These are phyloP conservation scores for Hippocampus abdominalis DNA, from an alignment of 2,113 vertebrate species.

Conservation along the genomic window DNA sequence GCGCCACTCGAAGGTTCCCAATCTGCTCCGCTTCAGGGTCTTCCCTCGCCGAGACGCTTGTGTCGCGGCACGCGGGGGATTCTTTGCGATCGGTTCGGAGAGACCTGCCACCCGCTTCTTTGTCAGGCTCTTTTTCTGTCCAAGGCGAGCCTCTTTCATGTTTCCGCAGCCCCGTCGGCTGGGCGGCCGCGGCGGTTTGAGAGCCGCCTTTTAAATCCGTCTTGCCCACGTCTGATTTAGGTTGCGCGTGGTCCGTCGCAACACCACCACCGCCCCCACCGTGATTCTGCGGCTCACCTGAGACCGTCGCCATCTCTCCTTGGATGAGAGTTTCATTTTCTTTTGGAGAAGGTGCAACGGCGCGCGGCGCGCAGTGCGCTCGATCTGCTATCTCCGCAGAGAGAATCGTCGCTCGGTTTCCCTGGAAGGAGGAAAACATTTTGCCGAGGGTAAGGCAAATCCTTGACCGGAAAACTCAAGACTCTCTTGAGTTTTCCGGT, in stretches of 20 bases:
- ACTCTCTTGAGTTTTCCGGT: too few species aligned
- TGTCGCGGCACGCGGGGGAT: neutral
- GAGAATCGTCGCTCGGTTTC: conserved; percentile 17
- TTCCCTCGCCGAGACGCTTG: conserved; percentile 13
- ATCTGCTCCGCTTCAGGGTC: conserved; percentile 5
- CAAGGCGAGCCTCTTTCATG: conserved; percentile 9
- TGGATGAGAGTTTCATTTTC: conserved; percentile 19
- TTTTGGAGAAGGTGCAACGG: conserved; percentile 19
- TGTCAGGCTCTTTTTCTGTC: neutral
- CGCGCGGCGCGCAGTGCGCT: neutral
- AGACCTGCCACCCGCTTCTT: conserved; percentile 8
- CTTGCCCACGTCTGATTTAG: conserved; percentile 8
- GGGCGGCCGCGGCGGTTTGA: conserved; percentile 8
- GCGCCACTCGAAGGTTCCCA: conserved; percentile 7
- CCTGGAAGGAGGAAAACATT: conserved; percentile 33
- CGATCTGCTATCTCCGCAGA: conserved; percentile 16
- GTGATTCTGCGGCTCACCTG: conserved; percentile 11
- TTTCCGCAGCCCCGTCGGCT: neutral
- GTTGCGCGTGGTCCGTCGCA: neutral
- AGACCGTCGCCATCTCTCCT: conserved; percentile 22
- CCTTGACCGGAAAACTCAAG: neutral
- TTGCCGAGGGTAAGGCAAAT: neutral
- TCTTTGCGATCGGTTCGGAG: neutral
- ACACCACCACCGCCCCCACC: too few species aligned
- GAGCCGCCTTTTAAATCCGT: neutral